Base-by-base conservation (phyloP, 92 coral and sea anemone species). In the Porites lobata region DNA sequence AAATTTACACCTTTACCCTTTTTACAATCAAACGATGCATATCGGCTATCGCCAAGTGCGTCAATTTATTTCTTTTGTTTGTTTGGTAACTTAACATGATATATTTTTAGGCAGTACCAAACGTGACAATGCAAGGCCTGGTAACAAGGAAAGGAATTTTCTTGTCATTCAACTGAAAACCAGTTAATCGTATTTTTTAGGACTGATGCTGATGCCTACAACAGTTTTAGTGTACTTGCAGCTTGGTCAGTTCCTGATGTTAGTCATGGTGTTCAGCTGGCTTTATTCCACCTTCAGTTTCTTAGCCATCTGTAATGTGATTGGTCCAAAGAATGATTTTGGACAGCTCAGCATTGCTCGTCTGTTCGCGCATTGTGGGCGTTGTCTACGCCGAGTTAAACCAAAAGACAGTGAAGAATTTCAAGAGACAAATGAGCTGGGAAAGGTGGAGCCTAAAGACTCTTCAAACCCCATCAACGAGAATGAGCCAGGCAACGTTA, bases 221-320 rank as follows among this genome's bases (percentile, higher is more conserved):
- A 92, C 85, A 26, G 99, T 98, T 4, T 86, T 98, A 72, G 99
- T 85, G 9, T 98, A 96, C 86, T 90, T 65, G 69, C 99, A 98
- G 92, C 92, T 98, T 63, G 99, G 99, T 68, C 97, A 95, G 89
- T 98, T 98, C 84, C 92, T 98, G 69, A 98, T 96, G 92, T 64
- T 96, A 67, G 95, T 98, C 69, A 98, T 98, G 99, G 90, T 92
- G 7, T 91, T 92, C 86, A 98, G 98, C 75, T 98, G 98, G 98
- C 73, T 96, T 52, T 96, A 90, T 65, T 94, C 98, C 6, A 98
- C 99, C 62, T 98, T 98, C 65, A 91, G 84, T 59, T 97, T 95
- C 88, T 89, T 91, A 72, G 94, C 99, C 8, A 84, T 97, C 79
- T 96, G 99, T 75, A 88, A 94, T 29, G 78, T 92, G 69, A 89